Conservation (phyloP, 2,888 invertebrate genomes). For the Carcina quercana region DNA sequence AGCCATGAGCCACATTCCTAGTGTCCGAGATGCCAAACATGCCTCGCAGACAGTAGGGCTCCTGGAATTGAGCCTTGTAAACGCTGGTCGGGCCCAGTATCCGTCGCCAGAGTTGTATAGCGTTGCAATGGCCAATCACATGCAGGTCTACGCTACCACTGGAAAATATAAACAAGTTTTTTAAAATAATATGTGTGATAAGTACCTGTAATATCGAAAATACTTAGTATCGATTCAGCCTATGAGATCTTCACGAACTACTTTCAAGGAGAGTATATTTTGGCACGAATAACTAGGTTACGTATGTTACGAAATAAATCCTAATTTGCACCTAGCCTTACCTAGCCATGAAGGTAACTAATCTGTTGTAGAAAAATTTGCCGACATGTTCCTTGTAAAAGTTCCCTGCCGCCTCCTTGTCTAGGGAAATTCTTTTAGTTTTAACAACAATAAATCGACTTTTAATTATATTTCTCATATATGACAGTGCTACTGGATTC, state of each 20-base stretch:
- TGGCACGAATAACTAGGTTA: too few relatives aligned
- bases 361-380: constrained; percentile 88
- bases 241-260: too few relatives aligned
- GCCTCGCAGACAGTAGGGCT: constrained; percentile 87
- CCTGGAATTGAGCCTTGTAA: constrained; percentile 83
- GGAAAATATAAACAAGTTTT: too few relatives aligned
- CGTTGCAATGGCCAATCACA: constrained; percentile 84
- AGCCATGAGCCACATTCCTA: constrained; percentile 95
- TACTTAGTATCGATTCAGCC: too few relatives aligned
- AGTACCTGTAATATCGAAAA: background rate
- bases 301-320: too few relatives aligned
- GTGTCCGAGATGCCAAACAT: constrained; percentile 94
- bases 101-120: constrained; percentile 85
- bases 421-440: constrained; percentile 78
- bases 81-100: constrained; percentile 95
- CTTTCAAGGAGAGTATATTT: too few relatives aligned
- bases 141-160: constrained; percentile 91
- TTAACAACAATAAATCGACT: constrained; percentile 83
- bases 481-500: constrained; percentile 81
- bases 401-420: constrained; percentile 75
- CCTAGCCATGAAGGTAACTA: constrained; percentile 89
- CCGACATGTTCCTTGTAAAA: constrained; percentile 89
- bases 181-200: background rate
- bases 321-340: too few relatives aligned
- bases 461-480: constrained; percentile 79